phyloP scores from a whole-genome alignment of 2,888 invertebrate genomes.

The Octodonta nipae region DNA sequence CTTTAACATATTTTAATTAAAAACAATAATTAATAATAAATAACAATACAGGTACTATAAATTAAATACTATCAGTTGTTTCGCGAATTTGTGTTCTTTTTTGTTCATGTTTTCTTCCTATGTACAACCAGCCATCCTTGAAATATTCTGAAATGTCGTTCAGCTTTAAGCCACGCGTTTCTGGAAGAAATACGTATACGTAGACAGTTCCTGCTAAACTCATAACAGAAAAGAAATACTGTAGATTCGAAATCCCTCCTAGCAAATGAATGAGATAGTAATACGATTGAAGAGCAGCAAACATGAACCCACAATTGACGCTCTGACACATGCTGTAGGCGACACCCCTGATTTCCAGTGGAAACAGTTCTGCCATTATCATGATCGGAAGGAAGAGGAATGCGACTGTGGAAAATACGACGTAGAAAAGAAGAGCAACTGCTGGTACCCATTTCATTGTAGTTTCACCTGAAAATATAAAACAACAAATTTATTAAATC shows the following conservation, averaged over 20 bases:
- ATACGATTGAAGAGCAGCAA: conserved; percentile 42
- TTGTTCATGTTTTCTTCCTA: conserved; percentile 17
- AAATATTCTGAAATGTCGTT: conserved; percentile 39
- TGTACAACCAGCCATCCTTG: conserved; percentile 28
- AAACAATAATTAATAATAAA: too few relatives aligned
- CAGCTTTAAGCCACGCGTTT: conserved; percentile 37
- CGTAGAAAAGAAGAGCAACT: conserved; percentile 41
- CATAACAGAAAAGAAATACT: conserved; percentile 42
- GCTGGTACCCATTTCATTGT: conserved; percentile 38
- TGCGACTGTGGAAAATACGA: conserved; percentile 45
- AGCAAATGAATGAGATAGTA: conserved; percentile 26
- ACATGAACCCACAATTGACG: conserved; percentile 44
- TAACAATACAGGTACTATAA: too few relatives aligned
- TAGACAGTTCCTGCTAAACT: conserved; percentile 35
- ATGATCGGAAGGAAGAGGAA: conserved; percentile 48
- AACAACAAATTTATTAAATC: too few relatives aligned
- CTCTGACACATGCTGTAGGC: conserved; percentile 38
- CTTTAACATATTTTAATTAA: too few relatives aligned
- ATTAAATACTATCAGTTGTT: too few relatives aligned
- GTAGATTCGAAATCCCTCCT: conserved; percentile 39
- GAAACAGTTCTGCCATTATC: conserved; percentile 48
- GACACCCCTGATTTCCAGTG: conserved; percentile 44
- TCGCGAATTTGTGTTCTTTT: too few relatives aligned
- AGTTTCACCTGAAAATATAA: conserved; percentile 22
- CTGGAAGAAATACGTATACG: conserved; percentile 37